Evolutionary conservation across 2,888 invertebrate species (phyloP), one percentile per base, ranked within the genome.

Genomic region (Frankliniella intonsa): DNA sequence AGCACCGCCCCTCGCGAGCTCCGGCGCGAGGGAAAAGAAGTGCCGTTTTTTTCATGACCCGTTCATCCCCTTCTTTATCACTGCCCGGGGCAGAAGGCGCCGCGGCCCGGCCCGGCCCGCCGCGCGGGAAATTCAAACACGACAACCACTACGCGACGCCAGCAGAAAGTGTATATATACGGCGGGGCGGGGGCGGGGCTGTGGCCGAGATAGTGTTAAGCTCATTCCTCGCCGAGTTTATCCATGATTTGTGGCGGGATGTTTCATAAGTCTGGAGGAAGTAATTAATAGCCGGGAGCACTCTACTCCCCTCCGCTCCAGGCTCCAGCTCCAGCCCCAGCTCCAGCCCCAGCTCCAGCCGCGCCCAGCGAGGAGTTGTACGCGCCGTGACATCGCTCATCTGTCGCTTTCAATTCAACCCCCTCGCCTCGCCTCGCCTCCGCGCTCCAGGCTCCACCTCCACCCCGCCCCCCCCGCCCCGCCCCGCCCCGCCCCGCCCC

Each of bases 351-450:
- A 3, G 69, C 69, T 22, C 69, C 22, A 3, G 69, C 22, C 65
- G 19, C 55, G 62, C 19, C 62, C 12, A 11, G 62, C 38, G 38
- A 38, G 38, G 38, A 38, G 38, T 62, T 62, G 62, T 62, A 17
- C n/a, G 17, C 69, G 22, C 22, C 22, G 69, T 25, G 69, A 76
- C 69, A 76, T 76, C 69, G 69, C 69, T 76, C 69, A 76, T 76
- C 69, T 76, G 69, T 76, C 69, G 69, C 69, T 25, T 76, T 76
- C 69, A 76, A 76, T 76, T 25, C 69, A 76, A 62, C 62, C 62
- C 62, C 62, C 62, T n/a, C 17, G 55, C 55, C 12, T 3, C 55
- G 55, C 7, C 55, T 2, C 55, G 62, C 19, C 17, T 19, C 17
- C 19, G 62, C 62, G 7, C 14, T 55, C 3, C 3, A 55, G 55